Evolutionary conservation across 92 coral and sea anemone genomes (phyloP), one percentile per base, ranked within the genome.

Genomic region (Phymanthus crucifer): DNA sequence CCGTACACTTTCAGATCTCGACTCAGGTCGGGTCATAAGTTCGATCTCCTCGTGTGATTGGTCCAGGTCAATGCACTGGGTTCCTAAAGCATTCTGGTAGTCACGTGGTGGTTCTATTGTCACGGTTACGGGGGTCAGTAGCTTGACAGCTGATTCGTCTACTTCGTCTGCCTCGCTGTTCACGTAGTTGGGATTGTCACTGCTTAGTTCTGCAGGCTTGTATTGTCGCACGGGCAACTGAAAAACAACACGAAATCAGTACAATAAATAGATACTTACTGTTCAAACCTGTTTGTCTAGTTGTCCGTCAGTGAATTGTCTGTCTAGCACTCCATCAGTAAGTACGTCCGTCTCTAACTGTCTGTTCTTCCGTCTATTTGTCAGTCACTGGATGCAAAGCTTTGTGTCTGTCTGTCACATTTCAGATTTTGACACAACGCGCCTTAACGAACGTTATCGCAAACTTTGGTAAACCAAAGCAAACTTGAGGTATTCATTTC

Each of bases 61-160:
- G 13, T 76, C 48, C n/a, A 75, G 14, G 12, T 86, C 83, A 45
- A 68, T 80, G 3, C 79, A 77, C 45, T 84, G 84, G 80, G 75
- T 70, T 26, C 73, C 93, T n/a, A 86, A 72, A 18, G 85, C 86
- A 27, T 35, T 50, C 3, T 75, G 85, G 37, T 88, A 69, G 58
- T 92, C 87, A 56, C 83, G 87, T 52, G 85, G 80, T 16, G 97
- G 80, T 46, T 92, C 91, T 38, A 89, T 43, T 18, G 73, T 72
- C 11, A 89, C 86, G 9, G 78, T 80, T 71, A 88, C 83, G 78
- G 84, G 73, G 32, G 83, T 73, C 1, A 89, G 91, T 36, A 87
- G 43, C 81, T 84, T 74, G n/a, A 69, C 38, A 1, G 78, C 83
- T 58, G 78, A 75, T 36, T 85, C 92, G 75, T 77, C 88, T 52